phyloP scores from a whole-genome alignment of 2,113 vertebrate species.

The Neoarius graeffei region DNA sequence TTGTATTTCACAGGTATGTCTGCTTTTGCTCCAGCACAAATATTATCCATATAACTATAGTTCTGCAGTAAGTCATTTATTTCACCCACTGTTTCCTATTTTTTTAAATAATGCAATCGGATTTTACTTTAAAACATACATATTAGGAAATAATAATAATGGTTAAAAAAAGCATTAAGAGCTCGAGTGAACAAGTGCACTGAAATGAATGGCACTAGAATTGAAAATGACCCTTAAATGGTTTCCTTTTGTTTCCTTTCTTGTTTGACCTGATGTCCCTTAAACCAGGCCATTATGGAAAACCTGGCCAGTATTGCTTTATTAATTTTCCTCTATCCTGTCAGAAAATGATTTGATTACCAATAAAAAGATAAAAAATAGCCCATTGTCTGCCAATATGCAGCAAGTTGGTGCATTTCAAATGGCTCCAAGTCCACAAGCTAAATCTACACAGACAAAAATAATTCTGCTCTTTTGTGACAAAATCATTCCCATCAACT shows the following conservation, averaged over 20 bases:
- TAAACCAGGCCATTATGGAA: neutral
- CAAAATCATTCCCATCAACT: neutral
- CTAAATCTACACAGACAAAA: neutral
- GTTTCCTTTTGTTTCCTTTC: neutral
- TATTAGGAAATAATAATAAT: neutral
- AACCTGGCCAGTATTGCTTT: neutral
- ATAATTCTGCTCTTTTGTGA: conserved; percentile 3
- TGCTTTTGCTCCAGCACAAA: neutral
- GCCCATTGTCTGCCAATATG: neutral
- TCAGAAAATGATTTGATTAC: neutral
- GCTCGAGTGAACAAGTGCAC: neutral
- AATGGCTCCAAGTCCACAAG: neutral
- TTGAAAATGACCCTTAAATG: neutral
- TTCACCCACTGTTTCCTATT: neutral
- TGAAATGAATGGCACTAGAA: neutral
- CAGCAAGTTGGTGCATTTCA: neutral
- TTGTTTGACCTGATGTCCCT: neutral
- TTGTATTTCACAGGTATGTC: neutral
- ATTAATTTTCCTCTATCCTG: neutral
- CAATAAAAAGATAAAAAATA: neutral
- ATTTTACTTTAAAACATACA: neutral
- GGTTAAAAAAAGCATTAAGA: neutral
- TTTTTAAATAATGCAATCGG: neutral
- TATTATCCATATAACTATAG: neutral
- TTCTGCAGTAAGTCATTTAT: neutral